Conservation (phyloP, 2,113 vertebrate species). For the Zapus hudsonius region DNA sequence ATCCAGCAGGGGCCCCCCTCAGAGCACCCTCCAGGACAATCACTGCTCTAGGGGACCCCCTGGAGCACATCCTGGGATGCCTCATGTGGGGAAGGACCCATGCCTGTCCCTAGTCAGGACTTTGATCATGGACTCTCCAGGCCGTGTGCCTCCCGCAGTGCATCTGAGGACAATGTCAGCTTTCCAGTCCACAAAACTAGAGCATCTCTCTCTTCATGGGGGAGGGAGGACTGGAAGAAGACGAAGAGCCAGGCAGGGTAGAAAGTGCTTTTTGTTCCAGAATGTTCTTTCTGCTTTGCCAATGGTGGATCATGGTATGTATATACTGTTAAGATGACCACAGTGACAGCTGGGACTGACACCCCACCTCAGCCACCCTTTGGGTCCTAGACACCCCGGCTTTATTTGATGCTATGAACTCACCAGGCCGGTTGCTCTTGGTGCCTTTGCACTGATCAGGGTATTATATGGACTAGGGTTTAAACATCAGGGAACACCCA, state of each 20-base stretch:
- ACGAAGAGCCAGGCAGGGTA: neutral
- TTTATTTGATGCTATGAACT: neutral
- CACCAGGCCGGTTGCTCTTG: neutral
- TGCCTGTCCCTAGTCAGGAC: accelerated
- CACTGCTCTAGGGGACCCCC: accelerated
- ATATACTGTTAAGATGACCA: neutral
- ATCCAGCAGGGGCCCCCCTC: neutral
- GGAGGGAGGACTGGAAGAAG: neutral
- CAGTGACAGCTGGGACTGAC: accelerated
- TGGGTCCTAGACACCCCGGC: neutral
- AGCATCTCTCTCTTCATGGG: neutral
- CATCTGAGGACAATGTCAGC: neutral
- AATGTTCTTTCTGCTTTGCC: neutral
- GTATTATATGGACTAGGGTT: neutral
- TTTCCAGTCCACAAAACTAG: neutral
- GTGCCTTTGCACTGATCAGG: neutral
- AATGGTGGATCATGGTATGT: accelerated
- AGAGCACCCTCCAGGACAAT: accelerated
- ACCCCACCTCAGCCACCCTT: neutral
- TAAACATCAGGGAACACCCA: neutral
- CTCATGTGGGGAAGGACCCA: neutral
- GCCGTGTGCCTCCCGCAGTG: neutral
- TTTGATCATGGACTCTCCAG: too few species aligned
- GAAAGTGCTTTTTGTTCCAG: neutral
- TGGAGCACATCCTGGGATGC: accelerated